Evolutionary conservation across 2,797 vertebrate species (phyloP), one percentile per base, ranked within the genome.

Genomic region (Astyanax mexicanus): DNA sequence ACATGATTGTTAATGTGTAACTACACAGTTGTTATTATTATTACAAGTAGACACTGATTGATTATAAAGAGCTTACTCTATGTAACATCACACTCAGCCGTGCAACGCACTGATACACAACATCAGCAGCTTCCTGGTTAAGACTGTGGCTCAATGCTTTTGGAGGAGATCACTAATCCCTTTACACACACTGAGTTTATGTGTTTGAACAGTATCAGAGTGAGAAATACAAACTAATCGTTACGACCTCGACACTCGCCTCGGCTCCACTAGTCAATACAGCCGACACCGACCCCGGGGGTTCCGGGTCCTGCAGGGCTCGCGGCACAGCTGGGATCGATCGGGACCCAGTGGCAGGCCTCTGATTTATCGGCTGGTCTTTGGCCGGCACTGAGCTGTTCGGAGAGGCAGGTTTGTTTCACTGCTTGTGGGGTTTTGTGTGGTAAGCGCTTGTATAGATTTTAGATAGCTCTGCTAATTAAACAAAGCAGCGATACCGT

Each of bases 381-480:
- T 68, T 68, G 27, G 4, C 52, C 54, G 38, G 21, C 17, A 38
- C 32, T 57, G 40, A 17, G 25, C 54, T 17, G 40, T 37, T 57
- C 37, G 19, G 23, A 62, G 49, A 27, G 19, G 47, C 40, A 27
- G 27, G 21, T 68, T 66, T 27, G 10, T 17, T 67, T 62, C 37
- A 29, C 65, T 57, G 65, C 42, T 64, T 54, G 25, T 13, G 9
- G 13, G 55, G 47, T 49, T 74, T 69, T 68, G 73, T 77, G 49
- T 67, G 77, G 74, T 70, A 72, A 78, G 69, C 76, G 57, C 65
- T 67, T 45, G 27, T 80, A 55, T 75, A 71, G 60, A 76, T 80
- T 78, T 78, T 45, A 78, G 61, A 80, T 72, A 75, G 57, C 73
- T 72, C 57, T 47, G 57, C 69, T 79, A 71, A 79, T 81, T 77